Conservation (phyloP, 2,113 vertebrate genomes). For the Xyliphius kryptos region DNA sequence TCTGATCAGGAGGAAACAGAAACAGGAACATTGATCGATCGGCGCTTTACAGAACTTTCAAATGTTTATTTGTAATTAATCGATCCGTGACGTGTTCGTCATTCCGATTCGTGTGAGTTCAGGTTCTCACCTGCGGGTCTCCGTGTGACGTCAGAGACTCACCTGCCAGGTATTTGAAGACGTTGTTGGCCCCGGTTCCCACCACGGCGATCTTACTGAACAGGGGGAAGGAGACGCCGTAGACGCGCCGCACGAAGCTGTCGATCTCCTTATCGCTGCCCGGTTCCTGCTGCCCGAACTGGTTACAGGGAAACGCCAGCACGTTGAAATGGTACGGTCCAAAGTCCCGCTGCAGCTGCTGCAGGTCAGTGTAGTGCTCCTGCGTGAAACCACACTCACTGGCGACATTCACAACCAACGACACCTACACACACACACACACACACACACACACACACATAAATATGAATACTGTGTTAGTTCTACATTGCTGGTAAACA, state of each 20-base stretch:
- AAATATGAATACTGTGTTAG: background rate
- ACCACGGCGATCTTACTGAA: slow-evolving; percentile 89
- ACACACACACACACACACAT: slow-evolving; percentile 2
- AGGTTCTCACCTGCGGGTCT: background rate
- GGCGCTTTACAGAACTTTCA: too few relatives aligned
- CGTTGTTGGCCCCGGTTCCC: slow-evolving; percentile 79
- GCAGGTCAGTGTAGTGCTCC: slow-evolving; percentile 82
- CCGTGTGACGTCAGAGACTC: slow-evolving; percentile 43
- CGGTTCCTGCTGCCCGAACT: slow-evolving; percentile 95
- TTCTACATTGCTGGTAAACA: too few relatives aligned
- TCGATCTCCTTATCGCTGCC: slow-evolving; percentile 89
- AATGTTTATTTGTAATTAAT: too few relatives aligned
- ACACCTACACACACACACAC: slow-evolving; percentile 66
- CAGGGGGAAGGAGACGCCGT: slow-evolving; percentile 84
- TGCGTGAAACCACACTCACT: slow-evolving; percentile 94
- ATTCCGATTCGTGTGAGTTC: background rate
- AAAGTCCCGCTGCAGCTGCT: slow-evolving; percentile 85
- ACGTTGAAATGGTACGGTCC: slow-evolving; percentile 92
- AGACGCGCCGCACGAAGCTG: slow-evolving; percentile 79
- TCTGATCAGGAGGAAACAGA: slow-evolving; percentile 55
- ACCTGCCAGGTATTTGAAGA: slow-evolving; percentile 84
- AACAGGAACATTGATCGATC: too few relatives aligned
- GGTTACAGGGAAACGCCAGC: slow-evolving; percentile 94
- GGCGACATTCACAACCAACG: slow-evolving; percentile 90
- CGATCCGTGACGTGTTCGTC: too few relatives aligned